These are phyloP conservation scores for Eristalis tenax DNA, from an alignment of 2,888 invertebrate species.

Conservation along the genomic window DNA sequence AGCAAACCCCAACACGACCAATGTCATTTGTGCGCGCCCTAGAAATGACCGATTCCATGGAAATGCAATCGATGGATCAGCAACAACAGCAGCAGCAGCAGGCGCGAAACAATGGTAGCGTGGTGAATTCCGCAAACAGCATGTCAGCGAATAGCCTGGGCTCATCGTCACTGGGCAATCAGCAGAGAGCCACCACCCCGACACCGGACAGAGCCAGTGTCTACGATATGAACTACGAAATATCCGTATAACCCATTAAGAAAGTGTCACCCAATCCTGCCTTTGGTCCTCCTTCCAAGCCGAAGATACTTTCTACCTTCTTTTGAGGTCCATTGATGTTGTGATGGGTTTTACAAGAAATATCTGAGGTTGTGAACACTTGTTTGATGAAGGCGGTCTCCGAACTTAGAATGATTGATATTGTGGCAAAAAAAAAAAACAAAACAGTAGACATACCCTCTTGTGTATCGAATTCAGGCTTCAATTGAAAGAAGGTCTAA, in stretches of 20 bases:
- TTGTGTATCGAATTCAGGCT: no score
- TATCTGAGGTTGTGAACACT: constrained; percentile 42
- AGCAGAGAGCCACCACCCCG: constrained; percentile 82
- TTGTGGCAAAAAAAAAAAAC: not conserved
- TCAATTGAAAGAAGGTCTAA: no score
- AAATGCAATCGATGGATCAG: constrained; percentile 85
- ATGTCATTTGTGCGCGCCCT: constrained; percentile 94
- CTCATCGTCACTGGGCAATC: constrained; percentile 77
- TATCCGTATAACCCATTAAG: constrained; percentile 90
- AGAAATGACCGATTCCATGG: constrained; percentile 94
- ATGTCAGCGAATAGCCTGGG: constrained; percentile 58
- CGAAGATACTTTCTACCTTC: constrained; percentile 65
- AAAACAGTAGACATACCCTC: no score
- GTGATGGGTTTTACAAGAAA: constrained; percentile 4
- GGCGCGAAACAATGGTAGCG: constrained; percentile 76
- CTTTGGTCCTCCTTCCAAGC: constrained; percentile 58
- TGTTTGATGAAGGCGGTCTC: not conserved
- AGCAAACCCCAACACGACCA: constrained; percentile 85
- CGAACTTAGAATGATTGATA: not conserved
- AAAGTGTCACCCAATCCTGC: constrained; percentile 75
- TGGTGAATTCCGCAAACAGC: constrained; percentile 71
- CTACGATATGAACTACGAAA: constrained; percentile 97
- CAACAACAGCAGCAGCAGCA: constrained; percentile 77
- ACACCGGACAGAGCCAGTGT: constrained; percentile 93
- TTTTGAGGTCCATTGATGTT: constrained; percentile 40